These are phyloP conservation scores for Lutraria rhynchaena DNA, from an alignment of 1,140 invertebrate species.

Conservation along the genomic window DNA sequence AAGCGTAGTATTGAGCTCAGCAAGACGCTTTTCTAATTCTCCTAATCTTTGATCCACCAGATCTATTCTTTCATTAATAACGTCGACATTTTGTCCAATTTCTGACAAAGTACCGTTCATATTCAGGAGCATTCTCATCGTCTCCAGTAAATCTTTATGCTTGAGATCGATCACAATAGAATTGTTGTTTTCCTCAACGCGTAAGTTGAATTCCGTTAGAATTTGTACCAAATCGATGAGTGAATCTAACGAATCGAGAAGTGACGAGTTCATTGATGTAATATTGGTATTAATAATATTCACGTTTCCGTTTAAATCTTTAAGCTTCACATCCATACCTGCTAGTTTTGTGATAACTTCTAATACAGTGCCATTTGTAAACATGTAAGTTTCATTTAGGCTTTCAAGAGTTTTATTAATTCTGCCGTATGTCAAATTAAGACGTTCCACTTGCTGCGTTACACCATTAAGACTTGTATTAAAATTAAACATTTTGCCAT, in stretches of 20 bases:
- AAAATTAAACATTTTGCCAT: constrained; percentile 6
- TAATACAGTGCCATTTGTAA: constrained; percentile 48
- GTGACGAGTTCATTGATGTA: constrained; percentile 26
- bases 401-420: constrained; percentile 44
- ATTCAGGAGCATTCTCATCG: constrained; percentile 43
- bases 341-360: constrained; percentile 50
- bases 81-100: constrained; percentile 48
- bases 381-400: constrained; percentile 46
- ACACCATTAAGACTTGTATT: constrained; percentile 23
- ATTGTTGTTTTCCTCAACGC: neutral
- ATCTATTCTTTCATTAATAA: constrained; percentile 47
- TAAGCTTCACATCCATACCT: constrained; percentile 6
- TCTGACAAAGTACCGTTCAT: constrained; percentile 50
- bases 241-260: constrained; percentile 34
- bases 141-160: constrained; percentile 45
- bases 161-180: constrained; percentile 9
- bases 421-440: constrained; percentile 34
- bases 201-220: constrained; percentile 27
- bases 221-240: constrained; percentile 35
- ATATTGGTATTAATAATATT: constrained; percentile 15
- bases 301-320: constrained; percentile 4
- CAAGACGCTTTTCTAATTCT: constrained; percentile 9
- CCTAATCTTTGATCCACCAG: constrained; percentile 18
- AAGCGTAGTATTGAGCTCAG: constrained; percentile 18
- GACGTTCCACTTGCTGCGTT: neutral